phyloP scores from a whole-genome alignment of 2,113 vertebrate species.

The Psittacula cyanocephala region DNA sequence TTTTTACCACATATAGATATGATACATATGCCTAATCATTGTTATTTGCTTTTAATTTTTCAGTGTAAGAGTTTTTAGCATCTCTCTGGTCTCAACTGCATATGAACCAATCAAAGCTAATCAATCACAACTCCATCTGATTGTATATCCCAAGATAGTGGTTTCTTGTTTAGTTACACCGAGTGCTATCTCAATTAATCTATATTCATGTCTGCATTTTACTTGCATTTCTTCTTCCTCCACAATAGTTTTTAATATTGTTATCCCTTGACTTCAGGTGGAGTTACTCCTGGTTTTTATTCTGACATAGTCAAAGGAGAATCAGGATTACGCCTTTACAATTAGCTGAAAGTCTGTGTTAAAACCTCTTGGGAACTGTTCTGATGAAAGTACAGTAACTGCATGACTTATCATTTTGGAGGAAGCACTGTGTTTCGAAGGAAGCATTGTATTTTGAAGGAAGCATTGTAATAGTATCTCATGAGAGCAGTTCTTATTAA shows the following conservation, averaged over 20 bases:
- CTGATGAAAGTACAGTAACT: background rate
- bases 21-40: background rate
- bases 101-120: background rate
- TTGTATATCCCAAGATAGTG: background rate
- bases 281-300: background rate
- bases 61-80: background rate
- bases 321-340: background rate
- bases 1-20: background rate
- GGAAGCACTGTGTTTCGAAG: background rate
- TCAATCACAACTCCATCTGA: background rate
- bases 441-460: background rate
- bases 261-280: background rate
- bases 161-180: background rate
- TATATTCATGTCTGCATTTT: background rate
- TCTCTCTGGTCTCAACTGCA: background rate
- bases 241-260: background rate
- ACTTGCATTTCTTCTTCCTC: background rate
- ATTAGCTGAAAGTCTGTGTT: background rate
- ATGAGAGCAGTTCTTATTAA: constrained; percentile 33
- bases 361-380: background rate
- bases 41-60: background rate
- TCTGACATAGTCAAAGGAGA: background rate
- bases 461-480: background rate
- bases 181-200: background rate
- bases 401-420: background rate